Percentiles rank a stretch among this genome's conserved stretches.
Conservation (phyloP, 2,888 invertebrate species). For the Nowickia ferox region DNA sequence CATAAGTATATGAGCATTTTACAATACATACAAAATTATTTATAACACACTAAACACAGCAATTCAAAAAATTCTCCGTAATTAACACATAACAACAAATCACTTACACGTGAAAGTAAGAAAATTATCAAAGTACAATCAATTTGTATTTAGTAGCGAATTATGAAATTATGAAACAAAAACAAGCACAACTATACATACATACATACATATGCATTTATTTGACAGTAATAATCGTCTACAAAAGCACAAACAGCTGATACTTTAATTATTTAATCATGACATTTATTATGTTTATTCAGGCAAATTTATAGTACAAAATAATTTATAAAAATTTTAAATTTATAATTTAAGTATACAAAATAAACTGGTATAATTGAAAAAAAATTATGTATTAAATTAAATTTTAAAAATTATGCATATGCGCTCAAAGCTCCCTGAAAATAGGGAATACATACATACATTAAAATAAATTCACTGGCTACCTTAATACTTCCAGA, state of each 20-base stretch:
- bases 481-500: slow-evolving; percentile 88
- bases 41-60: neutral
- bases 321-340: slow-evolving; percentile 29
- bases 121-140: neutral
- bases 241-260: slow-evolving; percentile 24
- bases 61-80: neutral
- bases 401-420: slow-evolving; percentile 6
- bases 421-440: neutral
- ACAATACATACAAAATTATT: neutral
- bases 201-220: neutral
- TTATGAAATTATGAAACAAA: slow-evolving; percentile 30
- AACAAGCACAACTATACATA: neutral
- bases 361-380: slow-evolving; percentile 16
- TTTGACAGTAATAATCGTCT: slow-evolving; percentile 3
- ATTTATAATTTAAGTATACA: slow-evolving; percentile 2
- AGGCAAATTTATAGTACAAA: slow-evolving; percentile 31
- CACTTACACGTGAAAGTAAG: slow-evolving; percentile 12
- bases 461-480: neutral
- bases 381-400: neutral
- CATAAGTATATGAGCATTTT: too few relatives aligned
- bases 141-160: neutral
- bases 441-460: slow-evolving; percentile 26
- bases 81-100: neutral
- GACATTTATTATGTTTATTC: slow-evolving; percentile 20
- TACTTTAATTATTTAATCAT: slow-evolving; percentile 12